Percentiles rank a stretch among this genome's conserved stretches.
phyloP scores from a whole-genome alignment of 1,140 invertebrate genomes.

The Caenorhabditis remanei region DNA sequence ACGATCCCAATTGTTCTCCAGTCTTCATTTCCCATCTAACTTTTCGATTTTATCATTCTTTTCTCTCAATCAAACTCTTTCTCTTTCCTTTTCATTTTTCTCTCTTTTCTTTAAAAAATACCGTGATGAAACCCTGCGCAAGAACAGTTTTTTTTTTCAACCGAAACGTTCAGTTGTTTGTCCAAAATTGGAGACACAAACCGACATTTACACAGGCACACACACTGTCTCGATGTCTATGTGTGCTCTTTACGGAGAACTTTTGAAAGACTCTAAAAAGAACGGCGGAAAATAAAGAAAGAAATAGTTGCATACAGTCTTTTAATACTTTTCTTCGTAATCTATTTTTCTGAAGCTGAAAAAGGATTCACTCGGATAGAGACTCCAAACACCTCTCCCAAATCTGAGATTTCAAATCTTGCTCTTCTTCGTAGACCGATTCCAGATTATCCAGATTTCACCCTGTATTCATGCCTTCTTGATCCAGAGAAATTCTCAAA shows the following conservation, averaged over 20 bases:
- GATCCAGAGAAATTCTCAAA: too few relatives aligned
- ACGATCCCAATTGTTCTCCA: background rate
- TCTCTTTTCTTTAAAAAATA: background rate
- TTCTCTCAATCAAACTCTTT: background rate
- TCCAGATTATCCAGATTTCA: too few relatives aligned
- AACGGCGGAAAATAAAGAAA: conserved; percentile 1
- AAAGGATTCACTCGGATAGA: background rate
- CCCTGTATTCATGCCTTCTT: too few relatives aligned
- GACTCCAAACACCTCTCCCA: background rate
- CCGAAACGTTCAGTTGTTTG: conserved; percentile 23
- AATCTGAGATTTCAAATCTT: background rate
- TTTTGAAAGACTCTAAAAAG: background rate
- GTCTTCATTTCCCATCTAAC: background rate
- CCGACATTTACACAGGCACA: conserved; percentile 48
- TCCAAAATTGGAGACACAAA: conserved; percentile 42
- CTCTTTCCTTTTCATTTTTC: too few relatives aligned
- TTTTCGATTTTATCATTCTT: background rate
- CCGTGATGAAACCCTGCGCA: conserved; percentile 6
- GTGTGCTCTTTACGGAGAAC: conserved; percentile 6
- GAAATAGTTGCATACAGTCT: conserved; percentile 10
- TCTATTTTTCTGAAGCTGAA: background rate
- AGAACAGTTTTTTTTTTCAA: background rate
- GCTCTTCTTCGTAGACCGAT: background rate
- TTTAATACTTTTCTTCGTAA: background rate
- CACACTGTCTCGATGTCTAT: background rate